phyloP scores from a whole-genome alignment of 1,140 invertebrate genomes.

The Venustaconcha ellipsiformis region DNA sequence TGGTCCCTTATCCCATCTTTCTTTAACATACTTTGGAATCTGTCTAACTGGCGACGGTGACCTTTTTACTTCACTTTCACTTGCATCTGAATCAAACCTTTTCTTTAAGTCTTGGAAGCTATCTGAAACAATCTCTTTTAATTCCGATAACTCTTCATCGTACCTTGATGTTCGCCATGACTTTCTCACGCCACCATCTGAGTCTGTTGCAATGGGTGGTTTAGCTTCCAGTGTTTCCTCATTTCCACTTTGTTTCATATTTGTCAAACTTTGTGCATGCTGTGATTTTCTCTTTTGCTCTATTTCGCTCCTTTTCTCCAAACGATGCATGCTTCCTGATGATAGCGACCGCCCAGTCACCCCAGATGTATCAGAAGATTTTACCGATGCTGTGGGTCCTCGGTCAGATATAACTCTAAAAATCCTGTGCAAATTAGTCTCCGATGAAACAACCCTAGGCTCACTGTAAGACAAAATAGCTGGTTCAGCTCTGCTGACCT shows the following conservation, averaged over 20 bases:
- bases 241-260: conserved; percentile 28
- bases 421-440: conserved; percentile 50
- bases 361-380: conserved; percentile 20
- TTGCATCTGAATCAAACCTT: conserved; percentile 52
- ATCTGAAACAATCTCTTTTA: conserved; percentile 49
- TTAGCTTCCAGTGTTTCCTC: conserved; percentile 40
- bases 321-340: neutral
- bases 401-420: conserved; percentile 55
- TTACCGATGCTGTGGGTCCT: conserved; percentile 11
- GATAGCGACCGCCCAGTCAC: neutral
- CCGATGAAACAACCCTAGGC: conserved; percentile 48
- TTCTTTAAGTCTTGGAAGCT: conserved; percentile 48
- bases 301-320: neutral
- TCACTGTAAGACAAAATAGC: conserved; percentile 31
- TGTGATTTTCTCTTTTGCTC: neutral
- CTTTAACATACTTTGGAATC: neutral
- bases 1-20: too few species aligned
- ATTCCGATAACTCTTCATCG: conserved; percentile 58
- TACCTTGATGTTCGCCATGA: conserved; percentile 43
- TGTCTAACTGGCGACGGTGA: conserved; percentile 28
- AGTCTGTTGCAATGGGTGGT: conserved; percentile 36
- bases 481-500: conserved; percentile 17
- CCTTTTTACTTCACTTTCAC: conserved; percentile 37
- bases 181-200: conserved; percentile 28
- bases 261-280: conserved; percentile 20